Percentiles rank a stretch among this genome's conserved stretches.
Conservation (phyloP, 2,113 vertebrate genomes). For the Brienomyrus longianalis region DNA sequence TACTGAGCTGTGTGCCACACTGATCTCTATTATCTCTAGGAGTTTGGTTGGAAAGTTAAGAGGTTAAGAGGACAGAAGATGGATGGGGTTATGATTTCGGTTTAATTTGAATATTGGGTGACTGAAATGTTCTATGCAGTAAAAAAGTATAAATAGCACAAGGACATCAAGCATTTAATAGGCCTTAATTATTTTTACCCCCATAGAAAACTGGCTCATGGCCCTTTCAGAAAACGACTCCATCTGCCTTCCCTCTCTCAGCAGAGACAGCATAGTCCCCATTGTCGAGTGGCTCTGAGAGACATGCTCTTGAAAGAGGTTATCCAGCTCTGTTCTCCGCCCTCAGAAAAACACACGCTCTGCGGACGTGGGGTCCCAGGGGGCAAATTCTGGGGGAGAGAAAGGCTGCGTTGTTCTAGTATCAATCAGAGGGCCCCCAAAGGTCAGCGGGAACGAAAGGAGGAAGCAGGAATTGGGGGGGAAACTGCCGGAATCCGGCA, state of each 20-base stretch:
- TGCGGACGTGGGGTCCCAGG: constrained; percentile 21
- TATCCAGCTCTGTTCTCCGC: constrained; percentile 9
- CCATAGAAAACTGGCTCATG: background rate
- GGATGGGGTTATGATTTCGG: background rate
- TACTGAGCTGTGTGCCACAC: background rate
- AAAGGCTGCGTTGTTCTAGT: background rate
- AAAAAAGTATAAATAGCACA: background rate
- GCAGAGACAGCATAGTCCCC: background rate
- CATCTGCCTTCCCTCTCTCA: constrained; percentile 24
- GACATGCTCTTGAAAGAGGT: constrained; percentile 17
- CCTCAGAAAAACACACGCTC: constrained; percentile 29
- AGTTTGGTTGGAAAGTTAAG: background rate
- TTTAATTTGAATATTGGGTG: background rate
- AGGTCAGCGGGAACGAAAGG: background rate
- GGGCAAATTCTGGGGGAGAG: constrained; percentile 18
- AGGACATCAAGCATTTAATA: background rate
- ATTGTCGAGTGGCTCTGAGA: constrained; percentile 38
- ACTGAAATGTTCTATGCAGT: background rate
- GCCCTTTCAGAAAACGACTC: background rate
- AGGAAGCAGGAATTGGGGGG: background rate
- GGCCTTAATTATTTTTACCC: background rate
- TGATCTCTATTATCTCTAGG: background rate
- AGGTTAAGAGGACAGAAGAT: background rate
- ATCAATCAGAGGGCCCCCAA: background rate
- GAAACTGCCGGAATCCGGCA: background rate